Conservation (phyloP, 2,113 vertebrate species). For the Anser cygnoides region DNA sequence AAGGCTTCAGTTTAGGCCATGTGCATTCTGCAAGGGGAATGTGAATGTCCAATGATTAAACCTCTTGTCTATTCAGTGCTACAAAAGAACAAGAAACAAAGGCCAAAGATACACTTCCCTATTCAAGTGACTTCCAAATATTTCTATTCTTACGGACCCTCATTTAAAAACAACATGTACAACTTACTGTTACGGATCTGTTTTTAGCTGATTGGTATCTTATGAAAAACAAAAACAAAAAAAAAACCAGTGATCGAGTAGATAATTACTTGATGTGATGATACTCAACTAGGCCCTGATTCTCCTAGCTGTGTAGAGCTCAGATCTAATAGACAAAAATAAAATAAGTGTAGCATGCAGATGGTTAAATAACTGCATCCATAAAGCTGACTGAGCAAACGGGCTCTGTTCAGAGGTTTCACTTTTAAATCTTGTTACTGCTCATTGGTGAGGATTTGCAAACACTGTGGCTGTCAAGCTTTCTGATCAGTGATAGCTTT, state of each 20-base stretch:
- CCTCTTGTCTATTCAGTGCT: not conserved
- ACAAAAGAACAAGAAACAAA: not conserved
- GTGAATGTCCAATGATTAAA: not conserved
- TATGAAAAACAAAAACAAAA: not conserved
- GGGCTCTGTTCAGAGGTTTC: constrained; percentile 38
- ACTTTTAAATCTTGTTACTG: constrained; percentile 68
- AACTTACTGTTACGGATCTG: not conserved
- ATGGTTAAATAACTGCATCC: constrained; percentile 47
- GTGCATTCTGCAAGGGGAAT: not conserved
- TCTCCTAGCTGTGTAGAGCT: not conserved
- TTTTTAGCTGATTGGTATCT: not conserved
- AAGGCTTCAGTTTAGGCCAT: constrained; percentile 24
- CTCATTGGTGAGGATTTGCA: constrained; percentile 69
- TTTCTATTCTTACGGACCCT: not conserved
- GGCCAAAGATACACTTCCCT: not conserved
- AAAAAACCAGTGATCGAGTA: not conserved
- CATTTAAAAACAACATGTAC: not conserved
- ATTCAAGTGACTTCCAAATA: not conserved
- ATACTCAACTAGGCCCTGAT: constrained; percentile 17
- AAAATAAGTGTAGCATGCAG: constrained; percentile 36
- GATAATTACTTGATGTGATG: constrained; percentile 20
- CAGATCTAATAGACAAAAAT: not conserved
- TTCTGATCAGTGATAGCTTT: constrained; percentile 67
- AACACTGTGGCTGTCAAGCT: constrained; percentile 64
- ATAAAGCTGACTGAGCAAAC: constrained; percentile 49